Conservation (phyloP, 1,140 invertebrate species). For the Penaeus japonicus region DNA sequence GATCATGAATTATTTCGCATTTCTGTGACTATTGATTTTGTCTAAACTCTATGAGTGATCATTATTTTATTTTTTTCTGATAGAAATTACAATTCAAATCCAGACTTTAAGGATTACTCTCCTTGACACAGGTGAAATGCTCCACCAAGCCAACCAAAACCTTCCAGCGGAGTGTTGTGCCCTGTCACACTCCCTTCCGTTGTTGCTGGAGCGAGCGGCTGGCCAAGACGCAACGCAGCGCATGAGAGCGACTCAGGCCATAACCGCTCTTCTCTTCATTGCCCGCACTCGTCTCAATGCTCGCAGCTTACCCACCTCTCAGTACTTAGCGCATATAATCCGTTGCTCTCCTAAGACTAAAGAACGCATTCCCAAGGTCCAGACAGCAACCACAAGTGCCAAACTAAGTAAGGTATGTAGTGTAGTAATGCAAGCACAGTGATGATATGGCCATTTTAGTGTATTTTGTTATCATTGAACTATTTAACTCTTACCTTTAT, state of each 20-base stretch:
- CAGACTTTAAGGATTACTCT: not conserved
- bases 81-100: not conserved
- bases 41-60: no score
- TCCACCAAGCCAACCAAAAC: conserved; percentile 81
- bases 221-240: conserved; percentile 59
- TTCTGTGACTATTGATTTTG: no score
- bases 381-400: conserved; percentile 14
- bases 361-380: conserved; percentile 12
- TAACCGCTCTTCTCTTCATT: conserved; percentile 61
- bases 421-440: conserved; percentile 59
- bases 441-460: not conserved
- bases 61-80: no score
- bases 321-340: conserved; percentile 28
- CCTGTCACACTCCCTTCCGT: conserved; percentile 53
- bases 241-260: conserved; percentile 65
- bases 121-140: conserved; percentile 53
- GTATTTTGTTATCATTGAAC: not conserved
- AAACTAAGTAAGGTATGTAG: conserved; percentile 36
- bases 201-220: conserved; percentile 50
- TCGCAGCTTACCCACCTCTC: not conserved
- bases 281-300: conserved; percentile 65
- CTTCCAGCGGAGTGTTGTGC: conserved; percentile 79
- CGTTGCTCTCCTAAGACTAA: conserved; percentile 29
- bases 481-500: not conserved
- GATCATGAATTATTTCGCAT: not conserved